Conservation (phyloP, 2,888 invertebrate genomes). For the Serripes groenlandicus region DNA sequence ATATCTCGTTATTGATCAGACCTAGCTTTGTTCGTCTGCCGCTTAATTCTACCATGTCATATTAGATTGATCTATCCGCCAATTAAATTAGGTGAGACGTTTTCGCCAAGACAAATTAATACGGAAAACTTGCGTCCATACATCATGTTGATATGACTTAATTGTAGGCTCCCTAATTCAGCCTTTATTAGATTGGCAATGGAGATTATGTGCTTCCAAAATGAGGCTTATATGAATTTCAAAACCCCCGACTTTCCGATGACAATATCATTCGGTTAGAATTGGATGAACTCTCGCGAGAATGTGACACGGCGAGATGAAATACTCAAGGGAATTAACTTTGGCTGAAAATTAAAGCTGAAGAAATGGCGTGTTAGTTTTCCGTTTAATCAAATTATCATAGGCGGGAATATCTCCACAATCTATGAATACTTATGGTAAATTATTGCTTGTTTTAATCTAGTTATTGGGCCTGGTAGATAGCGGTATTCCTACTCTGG, state of each 20-base stretch:
- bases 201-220: conserved; percentile 33
- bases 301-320: conserved; percentile 25
- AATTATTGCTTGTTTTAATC: conserved; percentile 30
- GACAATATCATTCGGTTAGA: conserved; percentile 19
- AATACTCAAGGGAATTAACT: conserved; percentile 33
- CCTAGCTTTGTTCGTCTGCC: conserved; percentile 36
- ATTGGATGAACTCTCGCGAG: conserved; percentile 39
- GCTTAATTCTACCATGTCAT: conserved; percentile 54
- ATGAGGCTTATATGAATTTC: conserved; percentile 51
- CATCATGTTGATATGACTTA: conserved; percentile 37
- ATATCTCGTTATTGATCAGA: conserved; percentile 35
- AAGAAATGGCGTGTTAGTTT: conserved; percentile 29
- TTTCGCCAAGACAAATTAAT: conserved; percentile 47
- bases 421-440: conserved; percentile 31
- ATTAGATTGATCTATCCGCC: conserved; percentile 52
- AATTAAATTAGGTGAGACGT: conserved; percentile 52
- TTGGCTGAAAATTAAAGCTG: conserved; percentile 22
- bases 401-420: conserved; percentile 13
- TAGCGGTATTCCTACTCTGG: conserved; percentile 12
- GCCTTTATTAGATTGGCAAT: conserved; percentile 44
- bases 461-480: conserved; percentile 22
- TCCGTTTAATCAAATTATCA: conserved; percentile 30
- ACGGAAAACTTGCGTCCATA: conserved; percentile 36
- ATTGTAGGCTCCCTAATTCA: conserved; percentile 39
- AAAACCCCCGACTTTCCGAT: conserved; percentile 35